Base-by-base conservation (phyloP, 1,140 invertebrate genomes). In the Drosophila parabipectinata region DNA sequence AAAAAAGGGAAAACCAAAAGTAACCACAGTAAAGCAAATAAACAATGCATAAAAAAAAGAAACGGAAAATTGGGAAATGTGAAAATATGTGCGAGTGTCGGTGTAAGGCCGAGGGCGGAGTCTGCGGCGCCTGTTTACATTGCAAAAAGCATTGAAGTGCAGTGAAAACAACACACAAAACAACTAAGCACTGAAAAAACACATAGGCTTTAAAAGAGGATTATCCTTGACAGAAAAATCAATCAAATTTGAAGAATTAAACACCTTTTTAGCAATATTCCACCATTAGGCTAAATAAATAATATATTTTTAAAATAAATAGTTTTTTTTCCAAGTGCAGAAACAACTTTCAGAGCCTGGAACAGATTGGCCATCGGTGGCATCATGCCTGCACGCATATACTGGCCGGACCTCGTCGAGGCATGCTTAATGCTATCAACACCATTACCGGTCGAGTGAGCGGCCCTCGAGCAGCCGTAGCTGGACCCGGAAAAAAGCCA, bases 91-190 rank as follows among this genome's bases (percentile, higher is more conserved):
- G 55, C 45, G 26, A 73, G 63, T 74, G 77, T 48, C n/a, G 60
- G 37, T 44, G 34, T 18, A 67, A 44, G 28, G 54, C 39, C 41
- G 34, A 32, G 55, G 75, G 56, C 30, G 56, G 52, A 45, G 50
- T 62, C 52, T 67, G 51, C 14, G 59, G 72, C 67, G 67, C 68
- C 72, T 88, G 83, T 88, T 88, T 88, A 82, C 83, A 88, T 88
- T 88, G 83, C 83, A 88, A 88, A 88, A 88, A 88, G 83, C 83
- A 88, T 88, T 88, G 72, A 44, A 88, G 83, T 88, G 83, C 83
- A 88, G 72, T 55, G 75, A 81, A 87, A 87, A 87, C 82, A 87
- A 69, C 68, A 85, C 64, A 77, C 59, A 14, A 50, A 75, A 48
- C 61, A 87, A 57, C 75, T 60, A 45, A 37, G 32, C 39, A 39